A percentile compares a stretch with the other conserved stretches of the same genome.
phyloP scores from a whole-genome alignment of 1,140 invertebrate genomes.

The Leptonema lineaticorne region DNA sequence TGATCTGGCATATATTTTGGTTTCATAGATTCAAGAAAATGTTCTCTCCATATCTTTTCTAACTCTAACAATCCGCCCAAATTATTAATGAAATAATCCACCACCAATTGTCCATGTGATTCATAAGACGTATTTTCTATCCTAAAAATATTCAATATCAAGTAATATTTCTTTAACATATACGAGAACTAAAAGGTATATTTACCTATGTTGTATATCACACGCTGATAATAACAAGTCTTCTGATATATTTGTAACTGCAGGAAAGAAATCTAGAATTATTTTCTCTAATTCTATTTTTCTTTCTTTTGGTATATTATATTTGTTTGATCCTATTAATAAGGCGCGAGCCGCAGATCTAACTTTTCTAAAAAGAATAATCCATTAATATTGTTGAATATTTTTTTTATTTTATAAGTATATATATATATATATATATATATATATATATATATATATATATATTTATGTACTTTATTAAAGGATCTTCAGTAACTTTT shows the following conservation, averaged over 20 bases:
- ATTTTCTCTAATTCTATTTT: slow-evolving; percentile 54
- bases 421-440: too few species aligned
- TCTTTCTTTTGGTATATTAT: slow-evolving; percentile 58
- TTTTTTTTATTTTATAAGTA: neutral
- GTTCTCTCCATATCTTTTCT: slow-evolving; percentile 74
- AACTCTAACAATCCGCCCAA: slow-evolving; percentile 66
- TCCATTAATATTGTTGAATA: slow-evolving; percentile 16
- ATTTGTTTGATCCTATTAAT: slow-evolving; percentile 48
- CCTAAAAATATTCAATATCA: slow-evolving; percentile 41
- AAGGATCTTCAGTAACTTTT: slow-evolving; percentile 47
- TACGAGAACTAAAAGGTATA: neutral
- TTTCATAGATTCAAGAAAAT: slow-evolving; percentile 74
- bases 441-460: neutral
- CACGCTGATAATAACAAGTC: slow-evolving; percentile 54
- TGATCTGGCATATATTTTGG: slow-evolving; percentile 70
- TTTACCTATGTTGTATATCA: slow-evolving; percentile 48
- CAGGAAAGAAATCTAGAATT: slow-evolving; percentile 54
- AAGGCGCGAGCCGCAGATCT: slow-evolving; percentile 69
- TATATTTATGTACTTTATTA: slow-evolving; percentile 40
- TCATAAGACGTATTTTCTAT: slow-evolving; percentile 58
- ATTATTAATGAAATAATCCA: slow-evolving; percentile 59
- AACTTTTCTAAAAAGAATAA: slow-evolving; percentile 55
- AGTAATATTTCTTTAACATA: neutral
- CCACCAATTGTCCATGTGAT: slow-evolving; percentile 69
- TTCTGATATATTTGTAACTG: slow-evolving; percentile 50